A percentile compares a stretch with the other conserved stretches of the same genome.
Evolutionary conservation across 2,113 vertebrate genomes (phyloP).

Genomic region (Brachionichthys hirsutus): DNA sequence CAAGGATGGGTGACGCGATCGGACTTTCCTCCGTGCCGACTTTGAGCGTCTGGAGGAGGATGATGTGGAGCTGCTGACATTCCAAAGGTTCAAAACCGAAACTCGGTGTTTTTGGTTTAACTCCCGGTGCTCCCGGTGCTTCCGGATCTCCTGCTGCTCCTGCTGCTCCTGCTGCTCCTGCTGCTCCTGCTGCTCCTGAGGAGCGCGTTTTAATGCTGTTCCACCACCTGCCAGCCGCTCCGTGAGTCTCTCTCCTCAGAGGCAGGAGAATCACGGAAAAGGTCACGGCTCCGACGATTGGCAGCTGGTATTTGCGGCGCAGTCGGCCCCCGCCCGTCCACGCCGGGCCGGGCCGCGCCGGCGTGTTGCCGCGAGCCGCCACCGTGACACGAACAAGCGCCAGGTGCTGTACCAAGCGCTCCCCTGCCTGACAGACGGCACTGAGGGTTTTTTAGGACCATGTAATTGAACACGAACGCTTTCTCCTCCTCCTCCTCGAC

Average conservation of each 20-base stretch:
- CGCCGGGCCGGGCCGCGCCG: slow-evolving; percentile 14
- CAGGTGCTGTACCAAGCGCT: slow-evolving; percentile 14
- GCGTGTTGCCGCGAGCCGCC: slow-evolving; percentile 26
- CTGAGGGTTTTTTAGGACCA: slow-evolving; percentile 17
- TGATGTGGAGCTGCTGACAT: too few species aligned
- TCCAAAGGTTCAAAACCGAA: too few species aligned
- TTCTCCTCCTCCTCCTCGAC: slow-evolving; percentile 7
- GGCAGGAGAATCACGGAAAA: slow-evolving; percentile 60
- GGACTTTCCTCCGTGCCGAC: too few species aligned
- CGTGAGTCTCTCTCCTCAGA: slow-evolving; percentile 38
- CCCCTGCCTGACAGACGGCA: slow-evolving; percentile 29
- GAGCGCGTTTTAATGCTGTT: not conserved
- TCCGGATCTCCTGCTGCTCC: too few species aligned
- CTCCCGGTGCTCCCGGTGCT: too few species aligned
- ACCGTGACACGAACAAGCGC: slow-evolving; percentile 38
- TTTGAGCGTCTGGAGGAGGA: too few species aligned
- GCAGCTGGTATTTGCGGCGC: slow-evolving; percentile 70
- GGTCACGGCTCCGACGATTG: slow-evolving; percentile 62
- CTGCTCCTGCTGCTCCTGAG: not conserved
- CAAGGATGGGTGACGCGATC: too few species aligned
- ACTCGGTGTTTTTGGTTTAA: too few species aligned
- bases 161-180: not conserved
- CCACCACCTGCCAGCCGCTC: slow-evolving; percentile 24
- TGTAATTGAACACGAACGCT: slow-evolving; percentile 9
- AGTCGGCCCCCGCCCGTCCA: slow-evolving; percentile 38